Percentiles rank a stretch among this genome's conserved stretches.
These are phyloP conservation scores for Patella caerulea DNA, from an alignment of 2,888 invertebrate genomes.

Conservation along the genomic window DNA sequence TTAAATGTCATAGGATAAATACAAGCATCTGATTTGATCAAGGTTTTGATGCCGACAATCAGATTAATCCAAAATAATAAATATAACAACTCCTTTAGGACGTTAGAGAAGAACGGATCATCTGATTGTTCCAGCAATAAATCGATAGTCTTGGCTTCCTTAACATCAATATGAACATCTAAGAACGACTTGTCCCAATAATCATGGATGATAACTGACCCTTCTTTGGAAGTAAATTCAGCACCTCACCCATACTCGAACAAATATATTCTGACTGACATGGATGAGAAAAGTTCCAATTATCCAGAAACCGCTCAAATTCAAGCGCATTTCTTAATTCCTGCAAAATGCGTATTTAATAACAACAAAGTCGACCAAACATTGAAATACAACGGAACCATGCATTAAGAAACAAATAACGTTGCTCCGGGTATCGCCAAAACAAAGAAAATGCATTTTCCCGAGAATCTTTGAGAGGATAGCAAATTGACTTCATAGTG, in stretches of 20 bases:
- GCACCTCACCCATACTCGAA: neutral
- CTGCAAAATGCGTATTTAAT: neutral
- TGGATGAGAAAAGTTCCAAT: neutral
- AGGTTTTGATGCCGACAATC: neutral
- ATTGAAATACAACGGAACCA: neutral
- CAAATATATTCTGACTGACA: neutral
- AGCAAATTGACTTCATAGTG: too few relatives aligned
- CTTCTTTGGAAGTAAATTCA: neutral
- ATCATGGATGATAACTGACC: neutral
- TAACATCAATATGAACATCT: neutral
- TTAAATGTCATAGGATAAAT: neutral
- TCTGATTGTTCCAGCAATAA: neutral
- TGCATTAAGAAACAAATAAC: neutral
- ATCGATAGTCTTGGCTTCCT: neutral
- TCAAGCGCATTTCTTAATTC: neutral
- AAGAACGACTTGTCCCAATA: neutral
- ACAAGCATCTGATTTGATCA: too few relatives aligned
- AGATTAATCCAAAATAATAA: neutral
- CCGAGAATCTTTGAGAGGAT: neutral
- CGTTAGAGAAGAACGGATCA: neutral
- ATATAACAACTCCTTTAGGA: neutral
- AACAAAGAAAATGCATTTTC: neutral
- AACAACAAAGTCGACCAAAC: neutral
- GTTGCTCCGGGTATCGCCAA: neutral
- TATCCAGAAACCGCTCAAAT: neutral